Conservation (phyloP, 2,888 invertebrate genomes). For the Boloria selene region DNA sequence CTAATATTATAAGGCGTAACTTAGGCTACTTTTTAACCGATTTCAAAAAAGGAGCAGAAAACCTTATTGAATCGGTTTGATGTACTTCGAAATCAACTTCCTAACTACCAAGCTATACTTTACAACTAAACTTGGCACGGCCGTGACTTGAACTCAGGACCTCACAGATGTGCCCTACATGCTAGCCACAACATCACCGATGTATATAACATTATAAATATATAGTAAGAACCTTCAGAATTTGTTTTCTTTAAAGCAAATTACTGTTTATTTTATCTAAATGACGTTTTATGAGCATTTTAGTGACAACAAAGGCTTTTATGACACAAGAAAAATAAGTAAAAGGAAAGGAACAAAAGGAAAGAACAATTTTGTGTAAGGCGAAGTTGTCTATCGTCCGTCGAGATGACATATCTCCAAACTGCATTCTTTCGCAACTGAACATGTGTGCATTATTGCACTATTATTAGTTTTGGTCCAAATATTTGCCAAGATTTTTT, state of each 20-base stretch:
- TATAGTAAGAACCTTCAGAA: not conserved
- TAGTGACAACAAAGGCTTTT: conserved; percentile 32
- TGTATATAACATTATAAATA: no score
- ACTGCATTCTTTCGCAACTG: conserved; percentile 33
- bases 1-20: no score
- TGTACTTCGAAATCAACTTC: no score
- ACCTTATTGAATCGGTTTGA: no score
- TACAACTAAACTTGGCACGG: no score
- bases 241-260: conserved; percentile 5
- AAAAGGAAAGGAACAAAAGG: conserved; percentile 30
- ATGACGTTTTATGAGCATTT: conserved; percentile 27
- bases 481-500: no score
- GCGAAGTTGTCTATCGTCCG: conserved; percentile 33
- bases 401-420: conserved; percentile 38
- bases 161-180: no score
- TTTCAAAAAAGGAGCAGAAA: no score
- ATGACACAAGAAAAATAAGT: conserved; percentile 32
- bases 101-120: no score
- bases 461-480: conserved; percentile 7
- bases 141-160: no score
- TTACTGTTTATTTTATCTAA: conserved; percentile 28
- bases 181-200: no score
- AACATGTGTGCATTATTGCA: conserved; percentile 17
- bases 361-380: conserved; percentile 36
- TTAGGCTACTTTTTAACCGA: no score